Evolutionary conservation across 2,797 vertebrate species (phyloP).

Genomic region (Macropus fuliginosus): DNA sequence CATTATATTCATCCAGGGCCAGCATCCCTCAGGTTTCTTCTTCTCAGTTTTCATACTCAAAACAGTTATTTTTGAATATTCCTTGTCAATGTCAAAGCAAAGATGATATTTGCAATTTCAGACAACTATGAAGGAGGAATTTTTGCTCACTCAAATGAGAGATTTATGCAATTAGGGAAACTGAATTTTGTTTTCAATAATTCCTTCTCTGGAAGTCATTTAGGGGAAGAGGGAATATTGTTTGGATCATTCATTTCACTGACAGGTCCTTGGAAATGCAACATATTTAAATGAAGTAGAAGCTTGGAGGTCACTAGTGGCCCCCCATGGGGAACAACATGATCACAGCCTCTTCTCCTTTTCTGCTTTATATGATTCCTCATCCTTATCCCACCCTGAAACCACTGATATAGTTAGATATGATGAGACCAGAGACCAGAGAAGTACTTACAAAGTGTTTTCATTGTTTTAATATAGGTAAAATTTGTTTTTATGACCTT

Average conservation of each 20-base stretch:
- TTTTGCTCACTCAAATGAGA: constrained; percentile 24
- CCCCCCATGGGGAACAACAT: background rate
- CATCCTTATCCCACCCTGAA: background rate
- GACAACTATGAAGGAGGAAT: constrained; percentile 48
- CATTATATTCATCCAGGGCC: background rate
- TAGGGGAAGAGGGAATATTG: background rate
- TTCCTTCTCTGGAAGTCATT: background rate
- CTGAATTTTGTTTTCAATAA: background rate
- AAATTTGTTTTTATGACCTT: background rate
- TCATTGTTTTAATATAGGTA: background rate
- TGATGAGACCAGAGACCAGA: background rate
- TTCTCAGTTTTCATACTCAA: background rate
- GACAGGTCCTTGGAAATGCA: background rate
- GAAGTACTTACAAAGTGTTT: background rate
- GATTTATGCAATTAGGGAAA: background rate
- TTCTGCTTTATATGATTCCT: background rate
- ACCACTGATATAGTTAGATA: background rate
- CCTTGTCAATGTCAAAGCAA: constrained; percentile 54
- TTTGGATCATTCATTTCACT: background rate
- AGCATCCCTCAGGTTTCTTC: background rate
- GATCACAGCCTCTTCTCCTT: background rate
- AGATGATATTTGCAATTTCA: constrained; percentile 10
- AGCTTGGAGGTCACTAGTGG: background rate
- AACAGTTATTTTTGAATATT: constrained; percentile 39
- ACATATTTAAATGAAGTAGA: background rate